phyloP scores from a whole-genome alignment of 2,888 invertebrate species.

The Operophtera brumata region DNA sequence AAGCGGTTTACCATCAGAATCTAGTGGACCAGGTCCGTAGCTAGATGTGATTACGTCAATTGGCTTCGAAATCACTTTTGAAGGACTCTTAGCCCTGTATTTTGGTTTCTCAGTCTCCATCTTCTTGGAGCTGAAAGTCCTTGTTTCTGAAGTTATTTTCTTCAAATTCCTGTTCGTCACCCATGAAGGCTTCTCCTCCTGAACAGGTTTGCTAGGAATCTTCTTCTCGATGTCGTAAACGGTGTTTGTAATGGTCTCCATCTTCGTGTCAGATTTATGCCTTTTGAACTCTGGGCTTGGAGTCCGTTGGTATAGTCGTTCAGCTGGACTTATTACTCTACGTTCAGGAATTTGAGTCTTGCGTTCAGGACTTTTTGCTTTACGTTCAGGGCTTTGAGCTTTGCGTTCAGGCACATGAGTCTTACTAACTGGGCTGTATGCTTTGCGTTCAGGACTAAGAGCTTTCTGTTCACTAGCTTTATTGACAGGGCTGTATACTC shows the following conservation, averaged over 20 bases:
- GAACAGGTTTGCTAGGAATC: conserved; percentile 53
- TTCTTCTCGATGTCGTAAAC: conserved; percentile 59
- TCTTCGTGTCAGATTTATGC: conserved; percentile 47
- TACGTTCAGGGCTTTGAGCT: conserved; percentile 34
- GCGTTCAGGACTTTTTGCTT: conserved; percentile 35
- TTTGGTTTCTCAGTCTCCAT: conserved; percentile 66
- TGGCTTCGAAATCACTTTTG: conserved; percentile 66
- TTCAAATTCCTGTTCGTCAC: conserved; percentile 81
- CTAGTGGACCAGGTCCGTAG: conserved; percentile 91
- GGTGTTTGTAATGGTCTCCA: conserved; percentile 61
- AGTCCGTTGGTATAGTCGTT: conserved; percentile 49
- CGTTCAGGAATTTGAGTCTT: conserved; percentile 33
- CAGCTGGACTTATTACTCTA: conserved; percentile 36
- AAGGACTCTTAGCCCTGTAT: conserved; percentile 63
- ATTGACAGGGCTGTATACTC: conserved; percentile 11
- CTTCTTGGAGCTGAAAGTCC: conserved; percentile 63
- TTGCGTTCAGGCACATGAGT: conserved; percentile 32
- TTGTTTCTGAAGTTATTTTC: conserved; percentile 71
- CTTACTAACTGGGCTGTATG: conserved; percentile 12
- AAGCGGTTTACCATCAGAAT: conserved; percentile 88
- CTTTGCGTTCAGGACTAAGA: conserved; percentile 33
- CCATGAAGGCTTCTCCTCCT: conserved; percentile 83
- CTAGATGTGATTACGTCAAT: conserved; percentile 88
- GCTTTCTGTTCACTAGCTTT: conserved; percentile 31
- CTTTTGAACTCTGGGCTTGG: conserved; percentile 61